phyloP scores from a whole-genome alignment of 2,113 vertebrate genomes.

The Lepus timidus region DNA sequence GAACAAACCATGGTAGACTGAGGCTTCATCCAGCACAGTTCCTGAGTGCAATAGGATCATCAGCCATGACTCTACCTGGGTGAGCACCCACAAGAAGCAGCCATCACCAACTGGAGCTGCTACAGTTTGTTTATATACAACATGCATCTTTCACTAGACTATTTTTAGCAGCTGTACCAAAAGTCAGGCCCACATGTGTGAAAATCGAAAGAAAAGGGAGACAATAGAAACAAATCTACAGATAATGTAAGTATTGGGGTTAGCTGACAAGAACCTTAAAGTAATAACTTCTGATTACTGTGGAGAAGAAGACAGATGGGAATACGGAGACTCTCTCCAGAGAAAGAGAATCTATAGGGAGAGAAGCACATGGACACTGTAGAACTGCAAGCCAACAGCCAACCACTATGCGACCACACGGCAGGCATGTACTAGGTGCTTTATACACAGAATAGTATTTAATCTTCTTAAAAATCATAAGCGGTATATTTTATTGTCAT shows the following conservation, averaged over 20 bases:
- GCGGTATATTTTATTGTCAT: constrained; percentile 16
- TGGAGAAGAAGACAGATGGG: constrained; percentile 6
- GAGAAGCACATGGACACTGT: neutral
- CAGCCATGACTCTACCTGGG: neutral
- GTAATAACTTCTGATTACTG: neutral
- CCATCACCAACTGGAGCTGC: neutral
- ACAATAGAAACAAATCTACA: constrained; percentile 29
- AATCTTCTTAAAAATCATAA: constrained; percentile 8
- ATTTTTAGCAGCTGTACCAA: neutral
- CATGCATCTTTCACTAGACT: constrained; percentile 30
- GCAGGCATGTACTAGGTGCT: neutral
- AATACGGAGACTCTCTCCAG: constrained; percentile 42
- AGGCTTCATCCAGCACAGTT: constrained; percentile 9
- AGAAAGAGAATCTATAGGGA: constrained; percentile 5
- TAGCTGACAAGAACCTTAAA: constrained; percentile 45
- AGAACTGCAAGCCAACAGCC: constrained; percentile 35
- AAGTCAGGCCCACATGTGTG: constrained; percentile 23
- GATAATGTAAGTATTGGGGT: constrained; percentile 1
- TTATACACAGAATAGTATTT: neutral
- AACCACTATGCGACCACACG: neutral
- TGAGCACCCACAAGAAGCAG: neutral
- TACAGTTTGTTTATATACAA: constrained; percentile 1
- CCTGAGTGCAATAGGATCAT: neutral
- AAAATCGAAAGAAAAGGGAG: constrained; percentile 57
- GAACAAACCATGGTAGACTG: neutral